A percentile compares a stretch with the other conserved stretches of the same genome.
phyloP scores from a whole-genome alignment of 2,113 vertebrate genomes.

The Sapajus apella region DNA sequence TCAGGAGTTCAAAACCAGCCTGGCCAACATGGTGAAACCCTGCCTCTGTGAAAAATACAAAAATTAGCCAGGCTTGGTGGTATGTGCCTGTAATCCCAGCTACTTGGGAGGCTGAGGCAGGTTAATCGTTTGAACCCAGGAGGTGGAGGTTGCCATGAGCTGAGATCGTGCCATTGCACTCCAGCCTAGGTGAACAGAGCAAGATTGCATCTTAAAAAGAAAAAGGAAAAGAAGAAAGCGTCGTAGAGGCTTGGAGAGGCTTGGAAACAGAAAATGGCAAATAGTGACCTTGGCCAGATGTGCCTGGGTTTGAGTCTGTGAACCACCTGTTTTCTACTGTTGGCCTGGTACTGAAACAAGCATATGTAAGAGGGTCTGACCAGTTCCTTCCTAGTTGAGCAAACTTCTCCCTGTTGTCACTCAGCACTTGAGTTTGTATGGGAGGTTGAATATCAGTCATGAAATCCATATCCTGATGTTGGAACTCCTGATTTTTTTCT shows the following conservation, averaged over 20 bases:
- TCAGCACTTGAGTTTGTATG: background rate
- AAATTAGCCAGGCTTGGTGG: no score
- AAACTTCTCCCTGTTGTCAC: background rate
- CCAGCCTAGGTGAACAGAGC: no score
- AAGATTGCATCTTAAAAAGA: no score
- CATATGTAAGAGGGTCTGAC: background rate
- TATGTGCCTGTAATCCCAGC: no score
- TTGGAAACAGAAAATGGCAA: constrained; percentile 23
- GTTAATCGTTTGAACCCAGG: no score
- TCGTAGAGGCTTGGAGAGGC: background rate
- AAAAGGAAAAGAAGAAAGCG: no score
- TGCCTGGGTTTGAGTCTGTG: background rate
- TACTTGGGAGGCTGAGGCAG: no score
- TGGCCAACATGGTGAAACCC: no score
- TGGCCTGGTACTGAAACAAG: background rate
- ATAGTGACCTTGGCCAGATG: background rate
- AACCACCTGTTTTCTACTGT: background rate
- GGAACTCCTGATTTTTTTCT: background rate
- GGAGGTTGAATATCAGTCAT: background rate
- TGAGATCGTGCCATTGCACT: no score
- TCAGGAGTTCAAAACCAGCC: no score
- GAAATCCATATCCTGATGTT: background rate
- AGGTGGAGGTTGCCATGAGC: no score
- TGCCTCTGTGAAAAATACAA: no score
- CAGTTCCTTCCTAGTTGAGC: background rate